phyloP scores from a whole-genome alignment of 1,140 invertebrate genomes.

The Bombus pyrosoma region DNA sequence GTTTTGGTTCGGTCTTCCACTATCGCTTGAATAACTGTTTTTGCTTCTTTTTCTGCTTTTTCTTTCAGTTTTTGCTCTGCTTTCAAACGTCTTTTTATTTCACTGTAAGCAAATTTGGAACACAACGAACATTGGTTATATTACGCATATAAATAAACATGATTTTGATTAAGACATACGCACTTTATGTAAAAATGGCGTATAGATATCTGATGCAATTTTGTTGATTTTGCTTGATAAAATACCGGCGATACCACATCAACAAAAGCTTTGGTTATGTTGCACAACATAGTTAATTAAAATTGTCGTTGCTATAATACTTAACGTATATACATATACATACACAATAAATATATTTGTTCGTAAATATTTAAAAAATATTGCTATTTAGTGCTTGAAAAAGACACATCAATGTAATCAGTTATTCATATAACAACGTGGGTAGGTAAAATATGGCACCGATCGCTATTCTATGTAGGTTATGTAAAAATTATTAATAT shows the following conservation, averaged over 20 bases:
- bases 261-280: conserved; percentile 67
- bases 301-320: neutral
- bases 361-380: conserved; percentile 22
- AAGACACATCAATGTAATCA: neutral
- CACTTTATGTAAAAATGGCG: conserved; percentile 55
- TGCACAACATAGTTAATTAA: conserved; percentile 69
- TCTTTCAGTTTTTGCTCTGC: conserved; percentile 96
- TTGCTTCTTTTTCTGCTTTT: conserved; percentile 91
- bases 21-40: conserved; percentile 77
- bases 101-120: conserved; percentile 86
- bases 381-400: neutral
- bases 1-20: conserved; percentile 72
- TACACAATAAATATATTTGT: neutral
- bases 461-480: conserved; percentile 6
- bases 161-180: conserved; percentile 45
- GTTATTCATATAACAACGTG: conserved; percentile 18
- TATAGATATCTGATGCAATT: conserved; percentile 72
- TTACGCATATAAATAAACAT: conserved; percentile 25
- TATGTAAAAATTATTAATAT: conserved; percentile 2
- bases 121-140: conserved; percentile 24
- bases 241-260: conserved; percentile 53
- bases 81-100: conserved; percentile 95
- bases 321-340: neutral
- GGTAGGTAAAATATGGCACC: neutral
- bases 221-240: conserved; percentile 34